Base-by-base conservation (phyloP, 2,888 invertebrate genomes). In the Synergus japonicus region DNA sequence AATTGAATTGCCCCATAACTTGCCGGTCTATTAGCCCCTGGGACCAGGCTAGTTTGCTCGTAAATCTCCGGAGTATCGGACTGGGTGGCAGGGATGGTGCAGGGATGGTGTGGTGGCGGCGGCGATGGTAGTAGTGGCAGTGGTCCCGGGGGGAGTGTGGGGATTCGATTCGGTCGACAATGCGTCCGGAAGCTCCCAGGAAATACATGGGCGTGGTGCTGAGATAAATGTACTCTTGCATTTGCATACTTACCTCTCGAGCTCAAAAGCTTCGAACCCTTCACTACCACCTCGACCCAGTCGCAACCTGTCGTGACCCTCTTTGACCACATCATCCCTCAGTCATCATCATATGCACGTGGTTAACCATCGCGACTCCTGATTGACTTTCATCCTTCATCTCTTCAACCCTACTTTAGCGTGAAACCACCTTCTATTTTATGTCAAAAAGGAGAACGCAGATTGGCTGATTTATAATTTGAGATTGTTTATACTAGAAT, bases 1-100 rank as follows among this genome's bases (percentile, higher is more conserved):
- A 91, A 91, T 90, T 89, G 90, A 90, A 91, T 90, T 88, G 89
- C 87, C 87, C 90, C 90, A 90, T 91, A 91, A 91, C 91, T 91
- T 90, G 89, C 88, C 86, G 89, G 89, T 90, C 90, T 91, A 91
- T 91, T 91, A 91, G 90, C 90, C 87, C 88, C 82, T 88, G 90
- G 88, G 90, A 88, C 85, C 87, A 81, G 88, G 87, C 90, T 90
- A 90, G 90, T 91, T 91, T 91, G 88, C 89, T 89, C 91, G 87
- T 91, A 91, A 91, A 91, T 91, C 91, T 91, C 88, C 80, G 79
- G 87, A 88, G 90, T 90, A 91, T 91, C 89, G 89, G 90, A 85
- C 80, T 81, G 86, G 86, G 84, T 83, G 86, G 86, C 83, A 80
- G 83, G 85, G 86, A 78, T 73, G 46, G 29, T 13, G 37, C 83